Percentiles rank a stretch among this genome's conserved stretches.
phyloP scores from a whole-genome alignment of 1,140 invertebrate species.

The Protaetia brevitarsis region DNA sequence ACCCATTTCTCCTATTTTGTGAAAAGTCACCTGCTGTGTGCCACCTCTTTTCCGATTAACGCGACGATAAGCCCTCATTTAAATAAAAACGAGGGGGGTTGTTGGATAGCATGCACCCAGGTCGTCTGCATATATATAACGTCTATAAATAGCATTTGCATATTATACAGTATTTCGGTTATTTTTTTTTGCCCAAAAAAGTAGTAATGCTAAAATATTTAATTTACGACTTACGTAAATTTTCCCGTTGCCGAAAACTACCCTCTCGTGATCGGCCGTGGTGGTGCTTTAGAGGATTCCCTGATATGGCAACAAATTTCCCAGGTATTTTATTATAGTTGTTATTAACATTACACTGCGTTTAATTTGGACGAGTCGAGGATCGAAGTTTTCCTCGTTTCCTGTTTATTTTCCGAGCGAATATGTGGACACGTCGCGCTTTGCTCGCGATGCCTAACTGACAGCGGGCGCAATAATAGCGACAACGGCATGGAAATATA shows the following conservation, averaged over 20 bases:
- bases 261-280: not conserved
- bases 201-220: not conserved
- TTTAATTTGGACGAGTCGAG: not conserved
- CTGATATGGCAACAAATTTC: conserved; percentile 10
- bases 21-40: conserved; percentile 8
- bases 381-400: not conserved
- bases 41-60: not conserved
- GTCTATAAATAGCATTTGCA: conserved; percentile 15
- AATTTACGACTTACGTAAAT: not conserved
- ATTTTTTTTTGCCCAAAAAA: not conserved
- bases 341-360: conserved; percentile 2
- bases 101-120: conserved; percentile 5
- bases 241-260: not conserved
- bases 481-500: no score
- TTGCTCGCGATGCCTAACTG: no score
- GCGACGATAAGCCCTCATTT: not conserved
- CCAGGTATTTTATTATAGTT: no score
- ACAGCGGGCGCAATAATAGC: no score
- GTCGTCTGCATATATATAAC: not conserved
- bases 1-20: not conserved
- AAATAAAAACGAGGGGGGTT: conserved; percentile 10
- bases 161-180: not conserved
- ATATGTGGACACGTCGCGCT: no score
- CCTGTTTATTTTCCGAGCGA: not conserved
- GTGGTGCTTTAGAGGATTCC: not conserved